Evolutionary conservation across 2,797 vertebrate genomes (phyloP).

Genomic region (Alauda arvensis): DNA sequence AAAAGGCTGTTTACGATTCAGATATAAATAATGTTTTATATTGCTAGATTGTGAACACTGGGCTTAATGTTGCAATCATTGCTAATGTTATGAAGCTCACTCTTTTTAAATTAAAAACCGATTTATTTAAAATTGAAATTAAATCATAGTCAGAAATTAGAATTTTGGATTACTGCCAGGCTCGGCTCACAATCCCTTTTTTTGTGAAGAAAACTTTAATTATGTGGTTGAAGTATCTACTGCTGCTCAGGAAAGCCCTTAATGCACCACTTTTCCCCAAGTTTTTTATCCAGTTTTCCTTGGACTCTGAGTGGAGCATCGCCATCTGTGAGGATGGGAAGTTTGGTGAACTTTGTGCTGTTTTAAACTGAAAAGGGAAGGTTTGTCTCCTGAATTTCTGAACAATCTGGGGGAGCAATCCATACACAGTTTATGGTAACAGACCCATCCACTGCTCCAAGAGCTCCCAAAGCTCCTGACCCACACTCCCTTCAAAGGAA

Average conservation of each 20-base stretch:
- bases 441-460: background rate
- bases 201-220: slow-evolving; percentile 89
- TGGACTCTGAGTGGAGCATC: background rate
- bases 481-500: accelerated
- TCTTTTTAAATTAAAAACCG: slow-evolving; percentile 99
- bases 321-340: background rate
- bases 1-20: slow-evolving; percentile 90
- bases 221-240: slow-evolving; percentile 75
- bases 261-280: slow-evolving; percentile 45
- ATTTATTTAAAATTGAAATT: slow-evolving; percentile 98
- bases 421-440: background rate
- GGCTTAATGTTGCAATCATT: slow-evolving; percentile 85
- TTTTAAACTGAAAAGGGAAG: background rate
- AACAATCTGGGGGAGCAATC: background rate
- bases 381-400: background rate
- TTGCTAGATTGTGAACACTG: slow-evolving; percentile 85
- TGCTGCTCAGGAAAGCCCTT: slow-evolving; percentile 60
- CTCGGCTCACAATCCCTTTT: slow-evolving; percentile 79
- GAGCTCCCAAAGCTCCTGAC: background rate
- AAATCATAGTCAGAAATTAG: slow-evolving; percentile 98
- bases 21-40: slow-evolving; percentile 88
- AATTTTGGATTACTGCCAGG: slow-evolving; percentile 93
- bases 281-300: slow-evolving; percentile 17
- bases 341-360: background rate
- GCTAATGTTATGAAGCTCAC: slow-evolving; percentile 88